Evolutionary conservation across 2,888 invertebrate species (phyloP), one percentile per base, ranked within the genome.

Genomic region (Morpho helenor): DNA sequence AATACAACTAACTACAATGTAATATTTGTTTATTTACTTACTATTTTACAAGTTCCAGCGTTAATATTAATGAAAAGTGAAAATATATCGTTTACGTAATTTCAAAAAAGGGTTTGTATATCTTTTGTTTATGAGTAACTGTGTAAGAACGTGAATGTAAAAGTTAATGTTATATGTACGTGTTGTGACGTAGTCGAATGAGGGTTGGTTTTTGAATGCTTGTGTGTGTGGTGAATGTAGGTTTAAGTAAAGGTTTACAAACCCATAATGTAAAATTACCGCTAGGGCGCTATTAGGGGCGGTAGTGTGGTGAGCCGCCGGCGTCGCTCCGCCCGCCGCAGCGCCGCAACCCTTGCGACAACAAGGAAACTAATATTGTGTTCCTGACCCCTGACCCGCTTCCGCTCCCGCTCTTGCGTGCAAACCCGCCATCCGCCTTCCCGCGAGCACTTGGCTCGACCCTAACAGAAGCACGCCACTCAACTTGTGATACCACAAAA

Each of bases 351-450:
- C 91, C 91, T 91, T 91, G 90, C 90, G 91, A 91, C 89, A 91
- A 91, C 91, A 91, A 91, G 86, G 89, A 91, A 91, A 91, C 91
- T 91, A 91, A 91, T 91, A 90, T 91, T 91, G 82, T 89, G 89
- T 85, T 91, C 90, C 88, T 88, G 82, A 85, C 84, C 86, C 84
- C 76, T 72, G 69, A 74, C 82, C 83, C 79, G 71, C 77, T 71
- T 68, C 68, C 79, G 68, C 74, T 67, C 74, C 69, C 79, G 71
- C 80, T 71, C 74, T 67, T 73, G 68, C 80, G 71, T 75, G 69
- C 87, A 84, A 84, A 84, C 85, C 83, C 84, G 81, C 83, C 82
- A 72, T 65, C 76, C 77, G 73, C 65, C 56, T 52, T 45, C 74
- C 61, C 64, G 53, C 67, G 66, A 68, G 9, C 53, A 8, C 8